A percentile compares a stretch with the other conserved stretches of the same genome.
phyloP scores from a whole-genome alignment of 2,888 invertebrate genomes.

The Drosophila pseudotakahashii region DNA sequence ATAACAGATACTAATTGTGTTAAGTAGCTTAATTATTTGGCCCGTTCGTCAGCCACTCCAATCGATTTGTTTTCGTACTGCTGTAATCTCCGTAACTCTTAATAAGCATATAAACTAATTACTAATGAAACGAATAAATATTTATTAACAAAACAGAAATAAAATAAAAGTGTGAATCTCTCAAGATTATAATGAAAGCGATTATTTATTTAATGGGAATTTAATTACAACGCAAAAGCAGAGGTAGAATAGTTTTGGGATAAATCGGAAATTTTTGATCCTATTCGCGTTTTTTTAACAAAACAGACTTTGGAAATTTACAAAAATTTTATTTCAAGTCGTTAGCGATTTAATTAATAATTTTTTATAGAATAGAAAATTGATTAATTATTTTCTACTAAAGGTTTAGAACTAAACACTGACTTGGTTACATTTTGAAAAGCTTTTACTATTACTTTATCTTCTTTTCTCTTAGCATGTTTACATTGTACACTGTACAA shows the following conservation, averaged over 20 bases:
- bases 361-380: no score
- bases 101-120: conserved; percentile 45
- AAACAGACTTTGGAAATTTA: no score
- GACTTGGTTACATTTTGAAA: no score
- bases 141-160: conserved; percentile 41
- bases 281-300: no score
- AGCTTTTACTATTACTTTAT: no score
- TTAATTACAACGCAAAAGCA: background rate
- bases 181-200: background rate
- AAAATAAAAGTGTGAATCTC: conserved; percentile 33
- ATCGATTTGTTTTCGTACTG: conserved; percentile 57
- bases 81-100: conserved; percentile 49
- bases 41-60: conserved; percentile 57
- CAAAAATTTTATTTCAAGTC: no score
- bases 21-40: conserved; percentile 65
- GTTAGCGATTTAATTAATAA: no score
- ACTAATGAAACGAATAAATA: conserved; percentile 42
- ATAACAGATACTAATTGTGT: conserved; percentile 62
- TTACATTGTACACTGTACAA: no score
- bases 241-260: background rate
- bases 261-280: background rate
- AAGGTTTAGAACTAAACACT: no score
- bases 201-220: conserved; percentile 5
- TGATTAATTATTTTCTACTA: no score
- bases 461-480: no score